A percentile compares a stretch with the other conserved stretches of the same genome.
Evolutionary conservation across 2,797 vertebrate genomes (phyloP).

Genomic region (Poeciliopsis gracilis): DNA sequence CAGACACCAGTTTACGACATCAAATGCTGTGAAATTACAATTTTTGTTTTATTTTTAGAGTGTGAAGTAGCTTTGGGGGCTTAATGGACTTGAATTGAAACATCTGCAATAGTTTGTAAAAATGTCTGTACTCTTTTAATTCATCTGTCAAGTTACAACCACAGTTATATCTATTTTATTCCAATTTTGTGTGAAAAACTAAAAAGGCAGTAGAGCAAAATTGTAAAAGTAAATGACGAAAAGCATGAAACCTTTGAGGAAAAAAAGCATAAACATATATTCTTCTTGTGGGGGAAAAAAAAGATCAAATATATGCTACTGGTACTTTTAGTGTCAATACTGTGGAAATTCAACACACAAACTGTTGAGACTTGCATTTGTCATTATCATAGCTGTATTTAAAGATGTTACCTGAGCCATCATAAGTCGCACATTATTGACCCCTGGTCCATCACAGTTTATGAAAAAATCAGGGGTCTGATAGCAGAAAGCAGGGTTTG

Average conservation of each 20-base stretch:
- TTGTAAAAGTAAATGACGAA: not conserved
- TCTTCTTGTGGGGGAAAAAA: too few species aligned
- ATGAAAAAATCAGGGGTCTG: slow-evolving; percentile 80
- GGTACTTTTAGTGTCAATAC: too few species aligned
- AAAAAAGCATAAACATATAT: too few species aligned
- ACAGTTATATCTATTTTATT: not conserved
- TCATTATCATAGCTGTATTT: too few species aligned
- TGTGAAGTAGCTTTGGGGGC: slow-evolving; percentile 14
- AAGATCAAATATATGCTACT: too few species aligned
- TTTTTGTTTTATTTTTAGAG: not conserved
- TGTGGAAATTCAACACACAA: too few species aligned
- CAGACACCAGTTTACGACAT: not conserved
- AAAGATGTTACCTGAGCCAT: too few species aligned
- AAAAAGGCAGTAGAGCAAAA: not conserved
- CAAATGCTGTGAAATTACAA: not conserved
- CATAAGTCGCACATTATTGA: too few species aligned
- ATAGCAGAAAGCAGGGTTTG: slow-evolving; percentile 84
- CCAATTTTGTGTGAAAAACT: not conserved
- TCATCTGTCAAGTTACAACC: slow-evolving; percentile 8
- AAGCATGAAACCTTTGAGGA: too few species aligned
- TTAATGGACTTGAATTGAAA: slow-evolving; percentile 4
- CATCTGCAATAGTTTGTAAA: not conserved
- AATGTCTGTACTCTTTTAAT: not conserved
- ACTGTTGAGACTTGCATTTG: too few species aligned
- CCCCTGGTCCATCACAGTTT: slow-evolving; percentile 1